Conservation (phyloP, 2,888 invertebrate species). For the Metallyticus violacea region DNA sequence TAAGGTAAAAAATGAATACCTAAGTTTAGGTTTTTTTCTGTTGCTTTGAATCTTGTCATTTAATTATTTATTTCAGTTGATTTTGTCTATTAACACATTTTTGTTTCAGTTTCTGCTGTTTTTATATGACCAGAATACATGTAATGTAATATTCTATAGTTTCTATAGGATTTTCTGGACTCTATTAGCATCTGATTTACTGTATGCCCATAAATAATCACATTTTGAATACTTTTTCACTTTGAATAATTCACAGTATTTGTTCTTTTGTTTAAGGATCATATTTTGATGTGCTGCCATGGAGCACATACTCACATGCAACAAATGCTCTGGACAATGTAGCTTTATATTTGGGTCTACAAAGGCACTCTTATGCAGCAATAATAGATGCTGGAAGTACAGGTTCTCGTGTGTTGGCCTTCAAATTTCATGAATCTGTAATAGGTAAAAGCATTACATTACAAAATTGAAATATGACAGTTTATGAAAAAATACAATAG, state of each 20-base stretch:
- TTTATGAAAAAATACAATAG: neutral
- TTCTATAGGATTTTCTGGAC: neutral
- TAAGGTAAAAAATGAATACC: too few relatives aligned
- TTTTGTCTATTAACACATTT: too few relatives aligned
- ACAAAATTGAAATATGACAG: neutral
- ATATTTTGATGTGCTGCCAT: slow-evolving; percentile 20
- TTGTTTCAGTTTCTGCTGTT: too few relatives aligned
- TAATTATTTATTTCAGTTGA: too few relatives aligned
- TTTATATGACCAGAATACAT: too few relatives aligned
- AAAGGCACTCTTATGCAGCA: slow-evolving; percentile 72
- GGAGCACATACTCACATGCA: slow-evolving; percentile 26
- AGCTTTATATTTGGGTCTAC: slow-evolving; percentile 69
- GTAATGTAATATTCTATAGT: too few relatives aligned
- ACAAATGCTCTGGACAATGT: slow-evolving; percentile 62
- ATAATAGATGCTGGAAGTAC: slow-evolving; percentile 94
- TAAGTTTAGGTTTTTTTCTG: too few relatives aligned
- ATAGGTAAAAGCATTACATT: slow-evolving; percentile 19
- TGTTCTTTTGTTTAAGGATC: slow-evolving; percentile 8
- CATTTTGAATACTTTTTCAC: neutral
- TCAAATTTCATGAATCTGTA: slow-evolving; percentile 73
- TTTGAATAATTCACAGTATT: neutral
- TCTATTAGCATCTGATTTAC: too few relatives aligned
- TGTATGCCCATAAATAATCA: neutral
- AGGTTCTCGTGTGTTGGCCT: slow-evolving; percentile 80
- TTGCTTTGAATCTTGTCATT: too few relatives aligned